A percentile compares a stretch with the other conserved stretches of the same genome.
Conservation (phyloP, 2,113 vertebrate genomes). For the Thamnophis sirtalis region DNA sequence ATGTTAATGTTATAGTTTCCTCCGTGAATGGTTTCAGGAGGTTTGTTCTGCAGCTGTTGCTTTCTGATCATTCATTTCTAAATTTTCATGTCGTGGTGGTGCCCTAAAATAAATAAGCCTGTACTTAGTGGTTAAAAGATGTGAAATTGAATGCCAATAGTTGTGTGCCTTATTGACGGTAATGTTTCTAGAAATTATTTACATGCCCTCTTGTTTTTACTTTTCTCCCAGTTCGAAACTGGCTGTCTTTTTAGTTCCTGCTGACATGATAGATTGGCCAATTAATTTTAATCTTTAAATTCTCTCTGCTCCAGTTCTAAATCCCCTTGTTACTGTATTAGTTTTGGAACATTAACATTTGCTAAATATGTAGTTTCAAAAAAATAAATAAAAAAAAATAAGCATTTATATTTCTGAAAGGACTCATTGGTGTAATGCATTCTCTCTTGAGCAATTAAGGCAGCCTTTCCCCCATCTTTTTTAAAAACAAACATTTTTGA, state of each 20-base stretch:
- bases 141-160: background rate
- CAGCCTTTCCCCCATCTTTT: background rate
- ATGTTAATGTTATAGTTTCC: background rate
- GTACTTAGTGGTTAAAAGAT: background rate
- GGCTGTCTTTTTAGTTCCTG: background rate
- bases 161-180: background rate
- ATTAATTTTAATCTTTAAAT: background rate
- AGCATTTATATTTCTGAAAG: background rate
- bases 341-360: background rate
- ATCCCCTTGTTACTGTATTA: background rate
- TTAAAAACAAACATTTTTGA: background rate
- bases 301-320: background rate
- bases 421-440: background rate
- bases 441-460: background rate
- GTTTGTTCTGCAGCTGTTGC: background rate
- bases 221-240: background rate
- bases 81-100: background rate
- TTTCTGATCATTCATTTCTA: slow-evolving; percentile 3
- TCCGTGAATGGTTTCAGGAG: background rate
- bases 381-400: background rate
- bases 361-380: background rate
- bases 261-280: background rate
- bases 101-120: background rate
- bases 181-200: background rate
- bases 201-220: background rate